Percentiles rank a stretch among this genome's conserved stretches.
Evolutionary conservation across 2,113 vertebrate genomes (phyloP).

Genomic region (Vulpes lagopus): DNA sequence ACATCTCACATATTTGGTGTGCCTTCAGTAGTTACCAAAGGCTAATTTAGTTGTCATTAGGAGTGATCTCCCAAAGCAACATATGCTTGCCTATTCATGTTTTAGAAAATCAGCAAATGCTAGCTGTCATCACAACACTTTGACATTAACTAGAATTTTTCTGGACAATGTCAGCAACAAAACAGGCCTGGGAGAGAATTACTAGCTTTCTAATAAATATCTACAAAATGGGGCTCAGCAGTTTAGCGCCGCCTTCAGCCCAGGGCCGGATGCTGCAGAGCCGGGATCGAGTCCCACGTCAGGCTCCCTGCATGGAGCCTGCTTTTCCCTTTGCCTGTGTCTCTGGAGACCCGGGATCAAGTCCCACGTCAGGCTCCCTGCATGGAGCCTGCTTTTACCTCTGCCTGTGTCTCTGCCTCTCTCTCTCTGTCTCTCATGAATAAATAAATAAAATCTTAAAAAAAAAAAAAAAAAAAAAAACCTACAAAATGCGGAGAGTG

Average conservation of each 20-base stretch:
- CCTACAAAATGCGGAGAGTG: neutral
- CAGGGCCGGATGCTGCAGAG: too few species aligned
- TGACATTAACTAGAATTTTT: slow-evolving; percentile 14
- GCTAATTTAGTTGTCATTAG: neutral
- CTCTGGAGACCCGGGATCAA: too few species aligned
- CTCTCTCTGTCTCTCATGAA: too few species aligned
- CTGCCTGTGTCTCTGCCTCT: too few species aligned
- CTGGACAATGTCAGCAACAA: neutral
- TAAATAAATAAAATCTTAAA: too few species aligned
- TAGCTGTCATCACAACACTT: neutral
- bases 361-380: too few species aligned
- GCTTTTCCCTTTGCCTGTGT: too few species aligned
- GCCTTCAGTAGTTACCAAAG: neutral
- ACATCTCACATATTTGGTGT: neutral
- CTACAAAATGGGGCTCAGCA: neutral
- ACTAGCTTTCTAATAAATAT: neutral
- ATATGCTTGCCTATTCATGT: neutral
- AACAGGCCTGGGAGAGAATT: neutral
- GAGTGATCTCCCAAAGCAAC: neutral
- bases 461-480: neutral
- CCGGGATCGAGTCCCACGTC: too few species aligned
- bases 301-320: too few species aligned
- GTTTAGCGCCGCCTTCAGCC: too few species aligned
- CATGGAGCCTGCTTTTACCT: too few species aligned
- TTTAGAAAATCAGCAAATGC: slow-evolving; percentile 37